Evolutionary conservation across 2,113 vertebrate species (phyloP), one percentile per base, ranked within the genome.

Genomic region (Cryptotis parvus): DNA sequence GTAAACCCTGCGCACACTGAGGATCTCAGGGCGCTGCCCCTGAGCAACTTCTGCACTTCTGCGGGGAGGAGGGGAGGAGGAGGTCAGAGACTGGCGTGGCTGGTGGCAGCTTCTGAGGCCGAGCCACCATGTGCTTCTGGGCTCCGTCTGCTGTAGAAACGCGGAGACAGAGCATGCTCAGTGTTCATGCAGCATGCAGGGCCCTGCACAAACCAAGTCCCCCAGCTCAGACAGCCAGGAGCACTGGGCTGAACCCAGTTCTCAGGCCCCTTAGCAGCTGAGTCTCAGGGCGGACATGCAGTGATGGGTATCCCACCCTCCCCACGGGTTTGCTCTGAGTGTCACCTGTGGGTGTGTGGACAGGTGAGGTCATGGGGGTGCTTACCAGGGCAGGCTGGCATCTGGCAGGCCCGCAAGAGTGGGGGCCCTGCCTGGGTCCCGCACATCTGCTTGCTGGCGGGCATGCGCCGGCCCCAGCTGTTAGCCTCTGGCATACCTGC

Each of bases 321-420:
- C 52, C 52, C 45, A 49, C 45, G 14, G 45, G 14, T 49, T 14
- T 49, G 9, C 45, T 49, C 45, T 49, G 45, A 14, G 45, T 49
- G 45, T 49, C 45, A 49, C 45, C 45, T 49, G 45, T 6, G 45
- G 45, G 45, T 49, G 45, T 49, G 52, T 22, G 52, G 52, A 55
- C 52, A 65, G 29, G 4, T 16, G 29, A 61, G 27, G 24, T 3
- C 3, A 11, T 65, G 29, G 63, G 63, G 27, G 9, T 65, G 63
- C 99, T 99, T 98, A 99, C 99, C 98, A 43, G 95, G 95, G 94
- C 99, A 99, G 68, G 96, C 85, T 55, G 96, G 97, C 98, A 98
- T 97, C 91, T 97, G 98, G 96, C 99, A 99, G 61, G 98, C 96
- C 92, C 98, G 98, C 66, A 98, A 90, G 12, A 98, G 97, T 6